Evolutionary conservation across 2,888 invertebrate genomes (phyloP), one percentile per base, ranked within the genome.

Genomic region (Nasonia oneida): DNA sequence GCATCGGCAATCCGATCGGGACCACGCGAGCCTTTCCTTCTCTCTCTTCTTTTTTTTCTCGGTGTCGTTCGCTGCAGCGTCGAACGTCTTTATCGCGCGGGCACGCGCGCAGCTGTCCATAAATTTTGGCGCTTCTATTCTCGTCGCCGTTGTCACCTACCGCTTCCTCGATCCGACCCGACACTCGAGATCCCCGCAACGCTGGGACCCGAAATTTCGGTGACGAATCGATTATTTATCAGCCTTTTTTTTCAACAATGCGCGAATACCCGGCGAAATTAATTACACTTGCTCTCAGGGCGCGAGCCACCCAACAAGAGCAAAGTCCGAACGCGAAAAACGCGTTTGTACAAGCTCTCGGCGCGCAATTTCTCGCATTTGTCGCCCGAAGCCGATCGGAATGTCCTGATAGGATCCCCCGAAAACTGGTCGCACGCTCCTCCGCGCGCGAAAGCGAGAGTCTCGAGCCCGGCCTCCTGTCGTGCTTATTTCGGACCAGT

Each of bases 281-380:
- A 83, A 83, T 78, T 77, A 77, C 53, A 29, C 77, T 29, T 29
- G 29, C 29, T 29, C 29, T 29, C 29, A 1, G 29, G 29, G 0
- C 47, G 0, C 47, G 47, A 47, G 47, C 47, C 47, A 47, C 12
- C 47, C 47, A 47, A 47, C 47, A 47, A 47, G 47, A 47, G 47
- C 47, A 47, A 47, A 47, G 2, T 29, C 18, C 53, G 53, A 53
- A 18, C 53, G 53, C 61, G 47, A 81, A 74, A 77, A 42, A 61
- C 50, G 42, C 57, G 77, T 57, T 53, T 39, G 39, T 39, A 76
- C n/a, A 53, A 15, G 15, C 53, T 18, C 53, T 15, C 57, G 57
- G 71, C 78, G 73, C 88, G 89, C 87, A 85, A 88, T 89, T 89
- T 86, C 87, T 87, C 87, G 89, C 85, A 88, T 90, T 89, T 89